Evolutionary conservation across 2,888 invertebrate genomes (phyloP), one percentile per base, ranked within the genome.

Genomic region (Rotaria magnacalcarata): DNA sequence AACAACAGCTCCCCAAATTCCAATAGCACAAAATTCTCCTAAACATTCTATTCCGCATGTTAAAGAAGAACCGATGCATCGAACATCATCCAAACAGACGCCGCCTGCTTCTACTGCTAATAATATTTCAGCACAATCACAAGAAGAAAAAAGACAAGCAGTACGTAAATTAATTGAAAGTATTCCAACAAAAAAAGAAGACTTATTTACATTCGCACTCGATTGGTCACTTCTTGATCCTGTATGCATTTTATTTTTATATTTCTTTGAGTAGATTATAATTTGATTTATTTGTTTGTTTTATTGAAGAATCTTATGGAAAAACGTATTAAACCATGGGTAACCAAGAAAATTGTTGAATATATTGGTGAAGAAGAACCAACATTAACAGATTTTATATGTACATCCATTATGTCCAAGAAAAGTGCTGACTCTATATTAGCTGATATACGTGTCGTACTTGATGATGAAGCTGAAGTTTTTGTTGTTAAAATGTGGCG

Each of bases 401-500:
- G 97, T 92, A 96, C 96, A 90, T 98, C 98, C 93, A 96, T 99
- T 88, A 93, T 96, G 91, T 95, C 95, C 34, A 95, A 96, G 88
- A 95, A 95, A 89, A 94, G 95, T 88, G 98, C 99, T 67, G 95
- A 96, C 91, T 94, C 95, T 89, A 96, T 99, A 90, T 94, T 99
- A 87, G 96, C 96, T 91, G 99, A 99, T 93, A 96, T 99, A 89
- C 96, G 96, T 93, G 97, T 98, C 97, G 98, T 99, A 89, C 93
- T 99, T 90, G 99, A 99, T 91, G 98, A 99, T 91, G 99, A 99
- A 92, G 99, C 99, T 7, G 98, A 99, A 92, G 97, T 97, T 88
- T 99, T 99, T 93, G 97, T 99, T 89, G 97, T 99, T 88, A 99
- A 99, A 93, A 96, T 99, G 97, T 99, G 99, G 99, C 93, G 99